A percentile compares a stretch with the other conserved stretches of the same genome.
Evolutionary conservation across 1,140 invertebrate species (phyloP).

Genomic region (Cherax quadricarinatus): DNA sequence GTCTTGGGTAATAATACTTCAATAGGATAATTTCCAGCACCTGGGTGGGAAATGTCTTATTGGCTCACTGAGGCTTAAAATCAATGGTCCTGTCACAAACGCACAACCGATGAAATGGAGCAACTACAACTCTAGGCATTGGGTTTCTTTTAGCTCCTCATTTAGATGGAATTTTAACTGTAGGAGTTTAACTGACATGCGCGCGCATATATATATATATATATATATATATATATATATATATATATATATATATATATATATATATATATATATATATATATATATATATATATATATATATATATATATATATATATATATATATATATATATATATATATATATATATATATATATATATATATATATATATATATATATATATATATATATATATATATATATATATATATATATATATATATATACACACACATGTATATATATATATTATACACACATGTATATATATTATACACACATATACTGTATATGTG

Average conservation of each 20-base stretch:
- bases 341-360: no score
- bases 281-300: no score
- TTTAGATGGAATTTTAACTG: slow-evolving; percentile 12
- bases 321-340: not conserved
- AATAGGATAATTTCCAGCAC: slow-evolving; percentile 21
- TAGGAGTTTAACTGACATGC: no score
- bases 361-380: no score
- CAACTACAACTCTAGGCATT: slow-evolving; percentile 25
- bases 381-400: not conserved
- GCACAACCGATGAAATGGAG: slow-evolving; percentile 59
- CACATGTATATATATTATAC: not conserved
- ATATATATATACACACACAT: no score
- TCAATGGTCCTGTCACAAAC: slow-evolving; percentile 42
- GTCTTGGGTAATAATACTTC: slow-evolving; percentile 42
- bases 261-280: no score
- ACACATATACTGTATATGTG: not conserved
- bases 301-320: not conserved
- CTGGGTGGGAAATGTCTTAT: not conserved
- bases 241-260: no score
- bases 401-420: not conserved
- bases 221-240: not conserved
- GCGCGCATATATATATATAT: not conserved
- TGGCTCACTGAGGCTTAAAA: slow-evolving; percentile 3
- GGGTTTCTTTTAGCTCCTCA: slow-evolving; percentile 13
- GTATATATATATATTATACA: no score